Percentiles rank a stretch among this genome's conserved stretches.
These are phyloP conservation scores for Rhogogaster chlorosoma DNA, from an alignment of 2,888 invertebrate species.

Conservation along the genomic window DNA sequence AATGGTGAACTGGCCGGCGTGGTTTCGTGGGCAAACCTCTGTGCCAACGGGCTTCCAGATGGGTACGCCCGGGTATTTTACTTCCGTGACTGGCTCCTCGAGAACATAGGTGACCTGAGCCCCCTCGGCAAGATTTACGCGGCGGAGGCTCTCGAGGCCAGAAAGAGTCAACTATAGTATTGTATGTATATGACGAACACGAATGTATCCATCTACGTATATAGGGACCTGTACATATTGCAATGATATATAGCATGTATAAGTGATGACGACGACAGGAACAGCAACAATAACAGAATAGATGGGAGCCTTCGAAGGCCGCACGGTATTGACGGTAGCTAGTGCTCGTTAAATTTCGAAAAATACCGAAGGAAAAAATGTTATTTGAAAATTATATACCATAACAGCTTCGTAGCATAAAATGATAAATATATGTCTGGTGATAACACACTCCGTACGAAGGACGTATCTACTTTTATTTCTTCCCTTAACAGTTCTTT, in stretches of 20 bases:
- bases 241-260: too few relatives aligned
- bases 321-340: too few relatives aligned
- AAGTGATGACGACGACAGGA: background rate
- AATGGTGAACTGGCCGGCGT: slow-evolving; percentile 45
- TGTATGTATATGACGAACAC: background rate
- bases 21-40: slow-evolving; percentile 39
- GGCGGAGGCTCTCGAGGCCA: slow-evolving; percentile 7
- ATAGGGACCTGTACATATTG: too few relatives aligned
- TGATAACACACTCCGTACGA: too few relatives aligned
- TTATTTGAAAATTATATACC: too few relatives aligned
- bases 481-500: too few relatives aligned
- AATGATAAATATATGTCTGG: too few relatives aligned
- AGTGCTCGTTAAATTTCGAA: too few relatives aligned
- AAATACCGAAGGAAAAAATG: too few relatives aligned
- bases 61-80: slow-evolving; percentile 27
- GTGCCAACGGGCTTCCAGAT: slow-evolving; percentile 41
- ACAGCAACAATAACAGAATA: background rate
- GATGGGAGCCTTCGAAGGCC: background rate
- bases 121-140: background rate
- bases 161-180: background rate
- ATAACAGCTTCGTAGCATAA: too few relatives aligned
- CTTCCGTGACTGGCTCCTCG: slow-evolving; percentile 37
- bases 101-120: slow-evolving; percentile 19
- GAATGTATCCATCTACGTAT: too few relatives aligned
- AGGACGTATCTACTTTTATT: too few relatives aligned